phyloP scores from a whole-genome alignment of 2,797 vertebrate species.

The Cryptoblepharus egeriae region DNA sequence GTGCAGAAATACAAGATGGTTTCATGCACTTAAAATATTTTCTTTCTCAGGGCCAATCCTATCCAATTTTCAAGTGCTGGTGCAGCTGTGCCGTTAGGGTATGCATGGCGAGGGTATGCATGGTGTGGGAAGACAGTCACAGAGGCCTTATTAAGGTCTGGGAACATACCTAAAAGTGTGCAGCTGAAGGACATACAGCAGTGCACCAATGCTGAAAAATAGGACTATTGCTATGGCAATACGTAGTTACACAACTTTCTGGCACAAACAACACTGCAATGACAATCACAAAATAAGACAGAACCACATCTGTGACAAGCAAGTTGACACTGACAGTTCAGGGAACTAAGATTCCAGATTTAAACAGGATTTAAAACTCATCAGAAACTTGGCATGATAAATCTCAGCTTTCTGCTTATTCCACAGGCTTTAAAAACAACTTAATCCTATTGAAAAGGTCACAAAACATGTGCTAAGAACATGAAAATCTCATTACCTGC shows the following conservation, averaged over 20 bases:
- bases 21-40: not conserved
- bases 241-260: conserved; percentile 22
- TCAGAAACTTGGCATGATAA: conserved; percentile 23
- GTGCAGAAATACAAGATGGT: not conserved
- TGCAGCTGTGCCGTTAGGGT: too few relatives aligned
- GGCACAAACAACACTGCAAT: conserved; percentile 45
- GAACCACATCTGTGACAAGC: conserved; percentile 50
- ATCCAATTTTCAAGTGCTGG: too few relatives aligned
- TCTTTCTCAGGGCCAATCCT: too few relatives aligned
- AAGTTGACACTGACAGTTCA: conserved; percentile 52
- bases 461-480: not conserved
- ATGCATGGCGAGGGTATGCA: too few relatives aligned
- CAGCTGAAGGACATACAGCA: too few relatives aligned
- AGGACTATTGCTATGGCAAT: not conserved
- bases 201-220: not conserved
- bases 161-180: too few relatives aligned
- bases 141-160: too few relatives aligned
- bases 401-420: conserved; percentile 28
- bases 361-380: conserved; percentile 55
- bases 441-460: not conserved
- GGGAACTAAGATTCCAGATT: conserved; percentile 42
- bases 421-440: conserved; percentile 6
- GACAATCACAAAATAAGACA: conserved; percentile 44
- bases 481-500: not conserved
- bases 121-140: too few relatives aligned